Percentiles rank a stretch among this genome's conserved stretches.
phyloP scores from a whole-genome alignment of 1,140 invertebrate genomes.

The Leptonema lineaticorne region DNA sequence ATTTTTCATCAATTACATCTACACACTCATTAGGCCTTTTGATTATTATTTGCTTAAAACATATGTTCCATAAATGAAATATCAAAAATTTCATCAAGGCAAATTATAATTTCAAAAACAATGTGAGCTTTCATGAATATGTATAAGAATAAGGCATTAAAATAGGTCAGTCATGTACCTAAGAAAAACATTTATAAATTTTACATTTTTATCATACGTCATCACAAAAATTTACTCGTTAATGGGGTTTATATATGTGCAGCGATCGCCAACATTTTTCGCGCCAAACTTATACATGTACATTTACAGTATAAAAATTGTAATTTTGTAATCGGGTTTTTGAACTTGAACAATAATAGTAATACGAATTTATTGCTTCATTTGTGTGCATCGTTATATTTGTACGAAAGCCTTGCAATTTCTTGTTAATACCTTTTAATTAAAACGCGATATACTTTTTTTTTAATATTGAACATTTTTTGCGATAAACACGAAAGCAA shows the following conservation, averaged over 20 bases:
- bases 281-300: too few relatives aligned
- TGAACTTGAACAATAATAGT: too few relatives aligned
- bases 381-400: too few relatives aligned
- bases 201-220: neutral
- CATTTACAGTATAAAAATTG: too few relatives aligned
- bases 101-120: neutral
- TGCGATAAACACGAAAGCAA: too few relatives aligned
- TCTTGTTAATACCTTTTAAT: too few relatives aligned
- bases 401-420: too few relatives aligned
- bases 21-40: constrained; percentile 42
- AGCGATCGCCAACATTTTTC: neutral
- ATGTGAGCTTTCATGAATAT: neutral
- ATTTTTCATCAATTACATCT: constrained; percentile 38
- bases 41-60: constrained; percentile 40
- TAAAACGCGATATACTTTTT: too few relatives aligned
- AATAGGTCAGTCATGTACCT: constrained; percentile 6
- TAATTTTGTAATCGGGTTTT: too few relatives aligned
- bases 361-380: too few relatives aligned
- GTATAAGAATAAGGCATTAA: constrained; percentile 7
- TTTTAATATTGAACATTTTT: too few relatives aligned
- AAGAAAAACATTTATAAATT: neutral
- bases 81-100: neutral
- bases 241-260: too few relatives aligned
- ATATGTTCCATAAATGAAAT: constrained; percentile 16
- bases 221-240: neutral